phyloP scores from a whole-genome alignment of 1,140 invertebrate species.

The Ostrea edulis region DNA sequence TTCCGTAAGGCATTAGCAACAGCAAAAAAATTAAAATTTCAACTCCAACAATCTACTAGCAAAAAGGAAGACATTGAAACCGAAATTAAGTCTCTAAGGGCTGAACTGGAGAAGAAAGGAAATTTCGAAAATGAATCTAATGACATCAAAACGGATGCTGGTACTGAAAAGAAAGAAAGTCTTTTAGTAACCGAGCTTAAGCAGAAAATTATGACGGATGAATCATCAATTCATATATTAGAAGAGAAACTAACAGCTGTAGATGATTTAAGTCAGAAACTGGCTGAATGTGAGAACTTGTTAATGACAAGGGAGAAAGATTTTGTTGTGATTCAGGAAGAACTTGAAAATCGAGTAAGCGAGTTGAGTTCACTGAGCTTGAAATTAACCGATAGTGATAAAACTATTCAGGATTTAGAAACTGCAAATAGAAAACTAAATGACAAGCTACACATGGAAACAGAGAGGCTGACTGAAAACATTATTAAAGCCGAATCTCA shows the following conservation, averaged over 20 bases:
- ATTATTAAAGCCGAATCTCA: background rate
- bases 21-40: conserved; percentile 74
- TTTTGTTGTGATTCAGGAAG: background rate
- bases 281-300: background rate
- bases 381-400: background rate
- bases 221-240: background rate
- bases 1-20: conserved; percentile 74
- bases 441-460: background rate
- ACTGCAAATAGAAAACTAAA: conserved; percentile 41
- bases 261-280: background rate
- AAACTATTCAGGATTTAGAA: conserved; percentile 35
- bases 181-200: background rate
- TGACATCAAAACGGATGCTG: background rate
- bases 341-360: background rate
- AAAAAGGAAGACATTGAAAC: conserved; percentile 45
- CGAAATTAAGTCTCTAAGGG: conserved; percentile 50
- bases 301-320: background rate
- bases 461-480: background rate
- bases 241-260: background rate
- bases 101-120: conserved; percentile 39
- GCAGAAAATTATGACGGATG: background rate
- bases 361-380: background rate
- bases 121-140: background rate
- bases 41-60: conserved; percentile 59
- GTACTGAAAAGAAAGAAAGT: background rate